Evolutionary conservation across 2,113 vertebrate genomes (phyloP).

Genomic region (Hypanus sabinus): DNA sequence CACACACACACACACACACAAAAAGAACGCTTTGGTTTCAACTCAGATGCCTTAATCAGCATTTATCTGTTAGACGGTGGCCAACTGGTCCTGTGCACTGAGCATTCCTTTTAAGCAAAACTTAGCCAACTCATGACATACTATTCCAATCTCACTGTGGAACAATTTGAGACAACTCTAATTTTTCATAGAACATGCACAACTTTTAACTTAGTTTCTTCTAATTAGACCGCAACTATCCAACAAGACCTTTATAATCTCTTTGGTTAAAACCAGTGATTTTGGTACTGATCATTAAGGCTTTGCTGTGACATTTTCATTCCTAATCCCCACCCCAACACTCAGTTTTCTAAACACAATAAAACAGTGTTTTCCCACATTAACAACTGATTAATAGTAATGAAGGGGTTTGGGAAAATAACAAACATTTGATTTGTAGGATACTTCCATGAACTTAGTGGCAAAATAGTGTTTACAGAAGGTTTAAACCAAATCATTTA

Average conservation of each 20-base stretch:
- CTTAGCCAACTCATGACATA: neutral
- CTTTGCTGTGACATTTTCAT: neutral
- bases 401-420: neutral
- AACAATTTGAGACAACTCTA: neutral
- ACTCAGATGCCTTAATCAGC: too few species aligned
- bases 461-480: neutral
- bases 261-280: neutral
- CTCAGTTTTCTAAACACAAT: neutral
- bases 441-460: neutral
- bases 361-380: neutral
- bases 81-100: neutral
- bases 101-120: neutral
- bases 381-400: neutral
- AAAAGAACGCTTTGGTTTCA: neutral
- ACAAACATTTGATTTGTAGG: neutral
- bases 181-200: neutral
- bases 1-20: too few species aligned
- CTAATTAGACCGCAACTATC: neutral
- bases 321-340: neutral
- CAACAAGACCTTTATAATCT: neutral
- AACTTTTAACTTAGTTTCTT: neutral
- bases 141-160: neutral
- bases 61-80: neutral
- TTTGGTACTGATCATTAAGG: neutral
- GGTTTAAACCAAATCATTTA: neutral